phyloP scores from a whole-genome alignment of 2,888 invertebrate genomes.

The Tryphoninae sp. region DNA sequence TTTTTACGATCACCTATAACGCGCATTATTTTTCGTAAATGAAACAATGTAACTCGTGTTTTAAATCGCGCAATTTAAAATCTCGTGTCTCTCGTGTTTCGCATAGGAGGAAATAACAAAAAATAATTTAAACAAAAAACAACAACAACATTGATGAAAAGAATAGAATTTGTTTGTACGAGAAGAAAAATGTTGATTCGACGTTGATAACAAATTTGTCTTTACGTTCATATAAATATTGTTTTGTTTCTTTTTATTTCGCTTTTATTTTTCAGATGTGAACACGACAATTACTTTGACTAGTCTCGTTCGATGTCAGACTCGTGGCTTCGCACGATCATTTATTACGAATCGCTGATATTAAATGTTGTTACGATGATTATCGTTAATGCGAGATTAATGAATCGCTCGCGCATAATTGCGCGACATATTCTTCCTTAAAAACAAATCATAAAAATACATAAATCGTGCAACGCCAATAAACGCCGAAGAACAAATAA shows the following conservation, averaged over 20 bases:
- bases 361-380: slow-evolving; percentile 44
- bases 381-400: slow-evolving; percentile 3
- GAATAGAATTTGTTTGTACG: not conserved
- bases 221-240: not conserved
- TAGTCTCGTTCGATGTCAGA: slow-evolving; percentile 34
- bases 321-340: slow-evolving; percentile 29
- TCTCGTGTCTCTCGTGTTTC: not conserved
- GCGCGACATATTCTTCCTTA: slow-evolving; percentile 26
- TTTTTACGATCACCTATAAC: slow-evolving; percentile 44
- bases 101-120: not conserved
- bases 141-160: not conserved
- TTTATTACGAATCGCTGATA: slow-evolving; percentile 45
- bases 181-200: not conserved
- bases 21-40: slow-evolving; percentile 30
- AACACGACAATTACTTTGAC: slow-evolving; percentile 14
- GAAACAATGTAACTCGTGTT: not conserved
- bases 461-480: slow-evolving; percentile 29
- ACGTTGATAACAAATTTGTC: not conserved
- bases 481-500: slow-evolving; percentile 33
- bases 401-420: slow-evolving; percentile 13
- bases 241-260: not conserved
- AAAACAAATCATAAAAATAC: slow-evolving; percentile 13
- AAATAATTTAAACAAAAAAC: not conserved
- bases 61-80: not conserved
- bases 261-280: not conserved